Evolutionary conservation across 2,113 vertebrate species (phyloP), one percentile per base, ranked within the genome.

Genomic region (Neodon shergylaensis): DNA sequence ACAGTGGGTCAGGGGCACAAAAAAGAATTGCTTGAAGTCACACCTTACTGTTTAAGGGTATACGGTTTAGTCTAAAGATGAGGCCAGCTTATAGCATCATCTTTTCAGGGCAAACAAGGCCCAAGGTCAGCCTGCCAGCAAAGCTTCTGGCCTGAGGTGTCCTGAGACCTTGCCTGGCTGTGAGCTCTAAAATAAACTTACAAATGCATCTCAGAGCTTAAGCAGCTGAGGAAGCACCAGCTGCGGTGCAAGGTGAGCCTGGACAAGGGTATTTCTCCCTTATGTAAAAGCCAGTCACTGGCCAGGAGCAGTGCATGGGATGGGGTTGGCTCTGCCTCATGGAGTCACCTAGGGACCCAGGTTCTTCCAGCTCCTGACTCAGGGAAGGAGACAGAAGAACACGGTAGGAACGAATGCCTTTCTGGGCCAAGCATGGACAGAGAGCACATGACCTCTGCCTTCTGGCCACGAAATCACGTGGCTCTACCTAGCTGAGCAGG

Each of bases 131-230:
- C 49, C 85, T 52, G n/a, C 28, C 82, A 84, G 44, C 54, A 54
- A 52, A 63, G 66, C 39, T 74, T 36, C n/a, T 19, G 52, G 28
- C 76, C 39, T 42, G 28, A 79, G 74, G 86, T 79, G 13, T 85
- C 39, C 39, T 44, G 91, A 88, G 73, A 24, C 61, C 61, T 72
- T 54, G 33, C 36, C 87, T 63, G 73, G 44, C 42, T 78, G 76
- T 73, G 66, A 82, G 70, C 42, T 73, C 79, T 94, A 92, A 86
- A 58, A 76, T 92, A 90, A 94, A 78, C 78, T 68, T 74, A 8
- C 13, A 70, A 90, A 52, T 76, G 52, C 77, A 61, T 49, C 44
- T 90, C 24, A 36, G 90, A 90, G 84, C 49, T 83, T 28, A 24
- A 54, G 36, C 22, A 22, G 52, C 76, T 83, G 58, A 90, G 74